Evolutionary conservation across 2,888 invertebrate genomes (phyloP).

Genomic region (Graphium colonna): DNA sequence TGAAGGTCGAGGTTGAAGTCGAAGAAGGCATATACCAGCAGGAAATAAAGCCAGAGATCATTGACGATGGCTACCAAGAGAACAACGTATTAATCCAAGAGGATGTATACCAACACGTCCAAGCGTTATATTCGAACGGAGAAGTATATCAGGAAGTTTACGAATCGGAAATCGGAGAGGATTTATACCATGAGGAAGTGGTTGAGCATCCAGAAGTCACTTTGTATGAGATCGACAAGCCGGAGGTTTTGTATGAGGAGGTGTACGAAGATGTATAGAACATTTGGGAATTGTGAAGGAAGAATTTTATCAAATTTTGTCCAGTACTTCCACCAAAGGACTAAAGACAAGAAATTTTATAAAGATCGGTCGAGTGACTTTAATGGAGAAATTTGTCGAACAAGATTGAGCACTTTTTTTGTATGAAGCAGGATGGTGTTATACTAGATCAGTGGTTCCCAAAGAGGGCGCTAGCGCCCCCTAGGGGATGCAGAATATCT

Average conservation of each 20-base stretch:
- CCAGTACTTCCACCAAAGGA: too few relatives aligned
- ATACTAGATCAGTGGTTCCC: too few relatives aligned
- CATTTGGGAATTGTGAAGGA: too few relatives aligned
- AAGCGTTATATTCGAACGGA: constrained; percentile 19
- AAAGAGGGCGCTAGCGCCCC: too few relatives aligned
- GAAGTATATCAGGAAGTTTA: constrained; percentile 30
- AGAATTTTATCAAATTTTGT: too few relatives aligned
- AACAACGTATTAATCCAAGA: not conserved
- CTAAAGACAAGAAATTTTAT: too few relatives aligned
- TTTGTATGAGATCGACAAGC: constrained; percentile 29
- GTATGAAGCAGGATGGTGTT: too few relatives aligned
- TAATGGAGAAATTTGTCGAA: too few relatives aligned
- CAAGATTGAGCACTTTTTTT: too few relatives aligned
- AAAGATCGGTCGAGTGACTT: too few relatives aligned
- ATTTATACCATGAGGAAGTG: constrained; percentile 27
- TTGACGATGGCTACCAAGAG: constrained; percentile 15
- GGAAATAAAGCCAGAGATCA: constrained; percentile 23
- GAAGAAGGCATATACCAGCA: constrained; percentile 23
- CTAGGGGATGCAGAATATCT: too few relatives aligned
- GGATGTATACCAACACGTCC: constrained; percentile 22
- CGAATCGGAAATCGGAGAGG: constrained; percentile 4
- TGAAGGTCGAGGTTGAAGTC: constrained; percentile 28
- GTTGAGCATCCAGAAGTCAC: constrained; percentile 27
- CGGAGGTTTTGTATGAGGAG: constrained; percentile 34
- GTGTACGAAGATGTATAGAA: constrained; percentile 30